Percentiles rank a stretch among this genome's conserved stretches.
Evolutionary conservation across 2,888 invertebrate genomes (phyloP).

Genomic region (Xestia ashworthii): DNA sequence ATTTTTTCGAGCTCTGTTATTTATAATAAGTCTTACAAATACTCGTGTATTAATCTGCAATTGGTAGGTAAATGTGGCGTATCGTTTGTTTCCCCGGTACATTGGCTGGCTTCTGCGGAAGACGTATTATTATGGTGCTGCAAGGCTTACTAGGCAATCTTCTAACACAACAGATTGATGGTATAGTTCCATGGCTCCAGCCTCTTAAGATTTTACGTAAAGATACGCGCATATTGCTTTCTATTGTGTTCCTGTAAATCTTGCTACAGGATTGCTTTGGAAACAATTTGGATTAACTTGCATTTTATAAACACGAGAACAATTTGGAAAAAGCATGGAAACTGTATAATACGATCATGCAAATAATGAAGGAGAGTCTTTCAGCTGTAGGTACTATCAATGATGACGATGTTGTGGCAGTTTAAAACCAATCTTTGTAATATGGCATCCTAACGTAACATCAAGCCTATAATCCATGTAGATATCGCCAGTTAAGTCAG

Average conservation of each 20-base stretch:
- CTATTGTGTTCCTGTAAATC: conserved; percentile 21
- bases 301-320: not conserved
- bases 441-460: not conserved
- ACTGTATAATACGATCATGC: not conserved
- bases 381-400: not conserved
- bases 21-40: conserved; percentile 9
- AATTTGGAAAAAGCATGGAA: too few species aligned
- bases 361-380: not conserved
- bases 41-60: conserved; percentile 20
- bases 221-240: conserved; percentile 36
- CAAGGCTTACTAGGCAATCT: conserved; percentile 49
- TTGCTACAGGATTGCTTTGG: not conserved
- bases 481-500: not conserved
- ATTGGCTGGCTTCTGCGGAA: conserved; percentile 27
- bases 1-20: conserved; percentile 8
- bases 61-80: conserved; percentile 18
- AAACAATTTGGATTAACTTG: conserved; percentile 3
- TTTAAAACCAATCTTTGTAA: not conserved
- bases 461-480: not conserved
- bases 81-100: conserved; percentile 9
- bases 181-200: conserved; percentile 7
- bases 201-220: conserved; percentile 26
- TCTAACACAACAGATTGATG: conserved; percentile 50
- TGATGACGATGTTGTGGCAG: not conserved
- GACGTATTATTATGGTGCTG: conserved; percentile 51